Evolutionary conservation across 35 echinoderm and acorn worm species (phyloP), one percentile per base, ranked within the genome.

Genomic region (Apostichopus parvimensis): DNA sequence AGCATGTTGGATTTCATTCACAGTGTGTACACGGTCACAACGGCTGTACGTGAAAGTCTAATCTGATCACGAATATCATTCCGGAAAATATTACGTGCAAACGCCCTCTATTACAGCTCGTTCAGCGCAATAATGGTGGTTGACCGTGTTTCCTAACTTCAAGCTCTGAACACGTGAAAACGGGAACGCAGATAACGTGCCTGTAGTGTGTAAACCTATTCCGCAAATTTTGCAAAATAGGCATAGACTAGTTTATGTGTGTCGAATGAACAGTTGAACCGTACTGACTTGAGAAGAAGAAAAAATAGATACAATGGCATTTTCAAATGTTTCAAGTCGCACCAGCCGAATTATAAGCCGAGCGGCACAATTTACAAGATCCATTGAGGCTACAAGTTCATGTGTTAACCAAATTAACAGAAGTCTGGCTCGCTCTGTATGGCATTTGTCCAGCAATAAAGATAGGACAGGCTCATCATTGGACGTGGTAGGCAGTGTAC

Each of bases 341-440:
- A 59, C 85, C 1, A 59, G 85, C 6, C 54, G 85, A 14, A 62
- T 87, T 64, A 15, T 87, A 17, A 1, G 4, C 25, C 57, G 59
- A 66, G 14, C 18, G 9, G 57, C 58, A 15, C 23, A 57, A 61
- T 66, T 87, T 66, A 5, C 85, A 87, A 87, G 85, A 87, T 64
- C 85, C 45, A n/a, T 87, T 15, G 85, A 87, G 22, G 85, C 85
- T 5, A 10, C 58, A 57, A 87, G 64, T 10, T 28, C 85, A 61
- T 17, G 24, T 10, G 17, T 87, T 2, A 87, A 87, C 85, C 85
- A 87, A 87, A 87, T 64, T 7, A 20, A 87, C 59, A 87, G 85
- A 66, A 65, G 11, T 71, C 58, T 87, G 13, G 85, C 58, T 28
- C 85, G 85, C 4, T 87, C 85, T 66, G 85, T 87, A 54, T 87